Percentiles rank a stretch among this genome's conserved stretches.
phyloP scores from a whole-genome alignment of 2,888 invertebrate genomes.

The Athetis lepigone region DNA sequence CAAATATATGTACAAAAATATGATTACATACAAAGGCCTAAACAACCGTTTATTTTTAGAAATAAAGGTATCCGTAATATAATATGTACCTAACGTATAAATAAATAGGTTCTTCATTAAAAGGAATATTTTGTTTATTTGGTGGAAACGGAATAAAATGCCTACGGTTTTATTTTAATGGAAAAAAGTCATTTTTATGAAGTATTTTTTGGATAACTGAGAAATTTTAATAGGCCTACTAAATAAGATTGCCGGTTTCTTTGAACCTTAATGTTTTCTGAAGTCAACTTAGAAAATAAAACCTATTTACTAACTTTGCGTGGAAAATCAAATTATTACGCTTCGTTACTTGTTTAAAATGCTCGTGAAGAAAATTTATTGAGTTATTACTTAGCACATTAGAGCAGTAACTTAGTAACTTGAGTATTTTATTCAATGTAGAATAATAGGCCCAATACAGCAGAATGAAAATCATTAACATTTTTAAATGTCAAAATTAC shows the following conservation, averaged over 20 bases:
- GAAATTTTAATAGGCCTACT: slow-evolving; percentile 5
- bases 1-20: too few relatives aligned
- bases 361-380: background rate
- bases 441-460: background rate
- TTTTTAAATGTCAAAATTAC: too few relatives aligned
- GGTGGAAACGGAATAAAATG: too few relatives aligned
- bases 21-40: too few relatives aligned
- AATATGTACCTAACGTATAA: too few relatives aligned
- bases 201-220: background rate
- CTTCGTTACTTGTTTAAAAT: slow-evolving; percentile 13
- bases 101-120: too few relatives aligned
- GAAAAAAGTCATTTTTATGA: too few relatives aligned
- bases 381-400: background rate
- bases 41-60: too few relatives aligned
- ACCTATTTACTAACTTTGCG: slow-evolving; percentile 28
- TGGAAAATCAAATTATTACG: slow-evolving; percentile 28
- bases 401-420: slow-evolving; percentile 3
- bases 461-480: background rate
- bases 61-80: too few relatives aligned
- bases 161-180: too few relatives aligned
- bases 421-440: background rate
- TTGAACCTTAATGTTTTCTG: background rate
- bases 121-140: background rate
- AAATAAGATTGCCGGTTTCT: background rate
- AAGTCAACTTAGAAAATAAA: slow-evolving; percentile 1